Evolutionary conservation across 2,888 invertebrate species (phyloP).

Genomic region (Gisinianus flammeolus): DNA sequence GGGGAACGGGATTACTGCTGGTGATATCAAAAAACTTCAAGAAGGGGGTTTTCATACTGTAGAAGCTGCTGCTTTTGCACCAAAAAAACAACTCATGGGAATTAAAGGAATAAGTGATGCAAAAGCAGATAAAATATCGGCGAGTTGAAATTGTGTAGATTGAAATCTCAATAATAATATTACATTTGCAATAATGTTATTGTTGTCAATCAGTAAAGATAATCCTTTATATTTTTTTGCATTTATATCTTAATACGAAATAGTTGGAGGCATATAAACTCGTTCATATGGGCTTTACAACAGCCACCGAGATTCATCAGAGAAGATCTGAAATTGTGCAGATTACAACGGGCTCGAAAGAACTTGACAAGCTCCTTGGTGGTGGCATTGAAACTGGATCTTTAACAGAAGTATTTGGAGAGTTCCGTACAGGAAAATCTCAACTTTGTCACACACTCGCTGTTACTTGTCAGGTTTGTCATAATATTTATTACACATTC

Average conservation of each 20-base stretch:
- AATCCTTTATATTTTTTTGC: not conserved
- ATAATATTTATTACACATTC: constrained; percentile 11
- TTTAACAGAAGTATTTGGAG: constrained; percentile 47
- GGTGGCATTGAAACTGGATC: constrained; percentile 47
- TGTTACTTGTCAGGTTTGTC: constrained; percentile 44
- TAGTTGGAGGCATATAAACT: constrained; percentile 85
- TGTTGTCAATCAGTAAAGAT: not conserved
- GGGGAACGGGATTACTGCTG: constrained; percentile 88
- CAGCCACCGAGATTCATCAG: constrained; percentile 94
- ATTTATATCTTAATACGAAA: constrained; percentile 29
- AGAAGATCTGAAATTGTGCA: constrained; percentile 95
- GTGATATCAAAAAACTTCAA: constrained; percentile 90
- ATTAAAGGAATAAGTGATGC: constrained; percentile 97
- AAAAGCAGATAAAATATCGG: constrained; percentile 92
- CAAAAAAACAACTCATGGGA: constrained; percentile 84
- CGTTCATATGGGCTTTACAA: constrained; percentile 97
- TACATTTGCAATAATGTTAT: not conserved
- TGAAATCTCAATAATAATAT: not conserved
- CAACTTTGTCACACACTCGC: constrained; percentile 46
- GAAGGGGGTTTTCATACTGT: constrained; percentile 95
- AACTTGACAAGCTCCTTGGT: constrained; percentile 74
- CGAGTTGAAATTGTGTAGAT: constrained; percentile 61
- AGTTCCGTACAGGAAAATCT: constrained; percentile 44
- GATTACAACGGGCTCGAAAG: constrained; percentile 92
- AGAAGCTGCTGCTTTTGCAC: constrained; percentile 92